phyloP scores from a whole-genome alignment of 1,140 invertebrate species.

The Drosophila fuyamai region DNA sequence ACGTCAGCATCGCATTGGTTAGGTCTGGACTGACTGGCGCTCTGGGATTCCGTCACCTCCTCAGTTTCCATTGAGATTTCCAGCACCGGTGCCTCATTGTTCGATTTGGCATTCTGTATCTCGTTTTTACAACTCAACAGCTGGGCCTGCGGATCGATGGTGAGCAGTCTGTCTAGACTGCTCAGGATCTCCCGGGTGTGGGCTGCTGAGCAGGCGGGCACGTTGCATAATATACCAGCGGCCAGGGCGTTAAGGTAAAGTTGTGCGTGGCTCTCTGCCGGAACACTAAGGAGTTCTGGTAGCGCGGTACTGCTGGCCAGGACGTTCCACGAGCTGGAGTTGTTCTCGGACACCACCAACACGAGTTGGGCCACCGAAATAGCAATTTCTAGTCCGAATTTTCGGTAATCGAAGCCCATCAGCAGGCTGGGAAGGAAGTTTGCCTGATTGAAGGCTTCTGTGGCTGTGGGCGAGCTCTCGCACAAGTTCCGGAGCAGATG shows the following conservation, averaged over 20 bases:
- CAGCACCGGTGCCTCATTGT: conserved; percentile 33
- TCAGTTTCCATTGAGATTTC: conserved; percentile 51
- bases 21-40: not conserved
- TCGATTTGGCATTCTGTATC: conserved; percentile 10
- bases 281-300: conserved; percentile 85
- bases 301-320: conserved; percentile 85
- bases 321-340: conserved; percentile 86
- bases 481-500: conserved; percentile 90
- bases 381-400: conserved; percentile 87
- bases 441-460: conserved; percentile 89
- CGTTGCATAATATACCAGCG: conserved; percentile 85
- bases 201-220: conserved; percentile 82
- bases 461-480: conserved; percentile 87
- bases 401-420: conserved; percentile 59
- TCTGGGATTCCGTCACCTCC: conserved; percentile 31
- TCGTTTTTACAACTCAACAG: conserved; percentile 7
- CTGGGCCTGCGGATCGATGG: conserved; percentile 30
- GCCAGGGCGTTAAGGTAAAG: conserved; percentile 86
- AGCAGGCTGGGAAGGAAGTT: conserved; percentile 87
- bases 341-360: conserved; percentile 89
- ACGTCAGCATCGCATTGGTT: conserved; percentile 45
- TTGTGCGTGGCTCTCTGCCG: conserved; percentile 81
- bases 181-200: conserved; percentile 38
- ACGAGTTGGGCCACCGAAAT: conserved; percentile 88
- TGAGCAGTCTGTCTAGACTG: conserved; percentile 33